Base-by-base conservation (phyloP, 2,113 vertebrate genomes). In the Aptenodytes forsteri region DNA sequence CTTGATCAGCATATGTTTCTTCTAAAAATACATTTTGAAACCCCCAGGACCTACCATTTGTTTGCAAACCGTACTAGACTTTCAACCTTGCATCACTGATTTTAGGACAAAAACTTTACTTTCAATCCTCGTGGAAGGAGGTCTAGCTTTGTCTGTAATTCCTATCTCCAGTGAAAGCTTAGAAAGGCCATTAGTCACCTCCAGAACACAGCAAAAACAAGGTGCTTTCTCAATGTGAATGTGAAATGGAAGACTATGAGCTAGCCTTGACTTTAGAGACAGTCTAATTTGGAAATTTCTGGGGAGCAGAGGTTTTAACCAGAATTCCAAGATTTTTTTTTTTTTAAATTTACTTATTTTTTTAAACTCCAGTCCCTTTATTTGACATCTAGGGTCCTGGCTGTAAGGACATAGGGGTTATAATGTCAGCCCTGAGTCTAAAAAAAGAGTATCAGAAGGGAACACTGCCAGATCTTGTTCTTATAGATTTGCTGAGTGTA, bases 1-100 rank as follows among this genome's bases (percentile, higher is more conserved):
- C 83, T 91, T 93, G 79, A 97, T 97, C 92, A 97, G 55, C 96
- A 97, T 96, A 95, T 97, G 97, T 87, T 95, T 83, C 71, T 79
- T 96, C 95, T 96, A 95, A 96, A 97, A 95, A 95, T 97, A 96
- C 22, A 69, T 90, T 76, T 91, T 94, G 55, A 94, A 95, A 75
- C 70, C 62, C 77, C 38, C 32, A 84, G 84, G 87, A 95, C n/a
- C 65, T 93, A 36, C 32, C 56, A 88, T 93, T 93, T 93, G 67
- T 83, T 92, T 94, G 69, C 78, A 96, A 89, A 40, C 44, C 16
- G 2, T 50, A 47, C 34, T 58, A 85, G 20, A 30, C 14, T 73
- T 97, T 96, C 36, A 83, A 55, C 25, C 17, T 79, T 84, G 46
- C 79, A 83, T 87, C 44, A 70, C 30, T 87, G 85, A 89, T 52